Conservation (phyloP, 2,113 vertebrate species). For the Pampusana beccarii region DNA sequence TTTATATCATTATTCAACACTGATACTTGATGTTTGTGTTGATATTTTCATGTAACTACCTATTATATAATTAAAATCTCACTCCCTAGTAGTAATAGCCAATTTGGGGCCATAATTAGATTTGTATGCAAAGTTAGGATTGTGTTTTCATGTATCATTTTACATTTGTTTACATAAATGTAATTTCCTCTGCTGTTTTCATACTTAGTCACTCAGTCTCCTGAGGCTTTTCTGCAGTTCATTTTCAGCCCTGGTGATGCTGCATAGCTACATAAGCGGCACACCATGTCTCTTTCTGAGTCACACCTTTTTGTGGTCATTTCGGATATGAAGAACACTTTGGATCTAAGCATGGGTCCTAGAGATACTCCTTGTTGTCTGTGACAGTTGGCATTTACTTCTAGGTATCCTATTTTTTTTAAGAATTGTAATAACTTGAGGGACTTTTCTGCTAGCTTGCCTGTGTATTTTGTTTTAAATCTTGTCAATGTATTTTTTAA, state of each 20-base stretch:
- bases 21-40: not conserved
- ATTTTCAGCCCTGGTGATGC: not conserved
- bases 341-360: not conserved
- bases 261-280: not conserved
- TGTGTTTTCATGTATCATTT: not conserved
- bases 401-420: not conserved
- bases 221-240: not conserved
- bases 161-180: slow-evolving; percentile 6
- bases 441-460: not conserved
- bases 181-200: not conserved
- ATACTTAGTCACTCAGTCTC: not conserved
- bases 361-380: not conserved
- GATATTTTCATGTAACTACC: not conserved
- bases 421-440: not conserved
- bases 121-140: not conserved
- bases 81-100: not conserved
- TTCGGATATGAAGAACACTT: not conserved
- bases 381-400: not conserved
- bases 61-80: not conserved
- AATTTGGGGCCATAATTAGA: not conserved
- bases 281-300: not conserved
- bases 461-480: not conserved
- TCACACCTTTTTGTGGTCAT: not conserved
- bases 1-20: not conserved
- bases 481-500: not conserved